A percentile compares a stretch with the other conserved stretches of the same genome.
These are phyloP conservation scores for Drosophila limbata DNA, from an alignment of 2,888 invertebrate species.

Conservation along the genomic window DNA sequence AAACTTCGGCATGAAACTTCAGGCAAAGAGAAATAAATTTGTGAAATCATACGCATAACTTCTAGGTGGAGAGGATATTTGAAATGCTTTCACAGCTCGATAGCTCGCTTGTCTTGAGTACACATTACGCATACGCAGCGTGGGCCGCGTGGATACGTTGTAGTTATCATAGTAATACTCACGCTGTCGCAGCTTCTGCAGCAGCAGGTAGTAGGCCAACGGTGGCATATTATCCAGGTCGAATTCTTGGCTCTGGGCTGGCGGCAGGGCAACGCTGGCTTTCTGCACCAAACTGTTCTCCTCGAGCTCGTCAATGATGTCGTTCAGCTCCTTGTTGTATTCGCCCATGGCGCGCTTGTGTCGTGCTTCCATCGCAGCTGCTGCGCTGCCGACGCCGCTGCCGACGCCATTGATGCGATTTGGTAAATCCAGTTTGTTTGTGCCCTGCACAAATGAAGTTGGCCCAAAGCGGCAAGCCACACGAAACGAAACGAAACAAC, in stretches of 20 bases:
- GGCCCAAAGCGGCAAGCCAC: conserved; percentile 47
- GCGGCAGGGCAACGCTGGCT: conserved; percentile 38
- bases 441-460: conserved; percentile 72
- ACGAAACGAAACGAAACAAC: conserved; percentile 38
- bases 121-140: conserved; percentile 47
- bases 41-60: conserved; percentile 6
- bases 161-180: conserved; percentile 41
- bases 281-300: conserved; percentile 72
- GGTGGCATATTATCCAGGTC: conserved; percentile 82
- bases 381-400: conserved; percentile 28
- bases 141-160: conserved; percentile 20
- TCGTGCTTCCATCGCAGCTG: conserved; percentile 65
- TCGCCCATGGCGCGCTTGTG: conserved; percentile 77
- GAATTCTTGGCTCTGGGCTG: conserved; percentile 67
- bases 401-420: conserved; percentile 67
- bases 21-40: conserved; percentile 16
- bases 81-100: conserved; percentile 8
- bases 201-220: conserved; percentile 77
- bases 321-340: conserved; percentile 76
- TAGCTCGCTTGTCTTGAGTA: conserved; percentile 23
- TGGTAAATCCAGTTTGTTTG: conserved; percentile 71
- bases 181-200: conserved; percentile 81
- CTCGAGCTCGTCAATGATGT: conserved; percentile 78
- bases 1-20: no score
- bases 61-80: conserved; percentile 18